These are phyloP conservation scores for Saguinus midas DNA, from an alignment of 2,113 vertebrate species.

Conservation along the genomic window DNA sequence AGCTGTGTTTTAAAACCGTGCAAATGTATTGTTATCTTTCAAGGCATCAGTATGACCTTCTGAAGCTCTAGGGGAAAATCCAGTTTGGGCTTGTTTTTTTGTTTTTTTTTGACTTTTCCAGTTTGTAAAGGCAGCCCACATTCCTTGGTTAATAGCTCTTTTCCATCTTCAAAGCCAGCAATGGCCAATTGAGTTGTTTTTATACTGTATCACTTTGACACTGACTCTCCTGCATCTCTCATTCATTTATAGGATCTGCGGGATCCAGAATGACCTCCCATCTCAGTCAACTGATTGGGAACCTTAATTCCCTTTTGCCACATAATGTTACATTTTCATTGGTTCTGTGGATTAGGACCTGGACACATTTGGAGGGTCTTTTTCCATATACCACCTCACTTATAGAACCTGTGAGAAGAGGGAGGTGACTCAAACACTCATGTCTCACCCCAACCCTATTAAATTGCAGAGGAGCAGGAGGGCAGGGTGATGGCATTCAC, in stretches of 20 bases:
- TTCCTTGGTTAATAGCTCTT: not conserved
- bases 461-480: not conserved
- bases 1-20: not conserved
- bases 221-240: not conserved
- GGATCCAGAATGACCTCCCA: not conserved
- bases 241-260: not conserved
- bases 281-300: not conserved
- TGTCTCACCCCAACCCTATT: not conserved
- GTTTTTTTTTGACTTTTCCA: not conserved
- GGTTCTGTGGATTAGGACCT: not conserved
- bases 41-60: not conserved
- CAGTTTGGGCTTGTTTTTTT: not conserved
- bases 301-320: not conserved
- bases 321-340: not conserved
- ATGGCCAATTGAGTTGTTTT: not conserved
- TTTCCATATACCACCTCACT: not conserved
- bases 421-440: not conserved
- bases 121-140: not conserved
- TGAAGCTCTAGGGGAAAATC: not conserved
- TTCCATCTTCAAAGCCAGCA: not conserved
- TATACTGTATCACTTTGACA: not conserved
- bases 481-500: not conserved
- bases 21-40: not conserved
- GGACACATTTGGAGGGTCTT: not conserved
- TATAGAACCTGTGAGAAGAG: not conserved